phyloP scores from a whole-genome alignment of 2,888 invertebrate genomes.

The Psylliodes chrysocephalus region DNA sequence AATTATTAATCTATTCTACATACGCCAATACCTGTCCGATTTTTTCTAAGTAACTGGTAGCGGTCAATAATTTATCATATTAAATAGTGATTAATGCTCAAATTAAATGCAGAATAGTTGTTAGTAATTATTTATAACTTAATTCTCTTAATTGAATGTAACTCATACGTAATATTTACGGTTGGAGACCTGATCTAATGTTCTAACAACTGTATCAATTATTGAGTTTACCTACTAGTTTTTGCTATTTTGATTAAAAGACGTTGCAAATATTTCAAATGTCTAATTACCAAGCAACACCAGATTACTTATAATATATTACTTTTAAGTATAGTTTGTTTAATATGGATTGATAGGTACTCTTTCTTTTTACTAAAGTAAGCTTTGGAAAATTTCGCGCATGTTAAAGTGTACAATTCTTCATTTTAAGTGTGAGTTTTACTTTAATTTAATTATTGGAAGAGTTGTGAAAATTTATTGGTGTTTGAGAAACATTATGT shows the following conservation, averaged over 20 bases:
- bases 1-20: background rate
- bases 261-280: background rate
- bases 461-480: too few species aligned
- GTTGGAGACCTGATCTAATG: slow-evolving; percentile 4
- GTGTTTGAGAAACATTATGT: too few species aligned
- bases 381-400: too few species aligned
- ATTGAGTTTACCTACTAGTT: slow-evolving; percentile 7
- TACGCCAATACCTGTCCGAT: background rate
- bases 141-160: slow-evolving; percentile 28
- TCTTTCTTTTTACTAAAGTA: too few species aligned
- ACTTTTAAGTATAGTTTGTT: too few species aligned
- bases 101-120: slow-evolving; percentile 20
- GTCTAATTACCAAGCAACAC: background rate
- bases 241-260: slow-evolving; percentile 9
- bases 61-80: slow-evolving; percentile 22
- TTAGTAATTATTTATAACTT: slow-evolving; percentile 28
- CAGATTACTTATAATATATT: too few species aligned
- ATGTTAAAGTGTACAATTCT: too few species aligned
- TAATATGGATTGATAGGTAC: too few species aligned
- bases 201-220: slow-evolving; percentile 10
- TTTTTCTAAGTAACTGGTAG: background rate
- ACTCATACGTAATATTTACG: slow-evolving; percentile 18
- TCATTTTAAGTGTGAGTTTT: too few species aligned
- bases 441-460: too few species aligned
- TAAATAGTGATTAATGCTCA: slow-evolving; percentile 18